Base-by-base conservation (phyloP, 1,140 invertebrate species). In the Drosophila parvula region DNA sequence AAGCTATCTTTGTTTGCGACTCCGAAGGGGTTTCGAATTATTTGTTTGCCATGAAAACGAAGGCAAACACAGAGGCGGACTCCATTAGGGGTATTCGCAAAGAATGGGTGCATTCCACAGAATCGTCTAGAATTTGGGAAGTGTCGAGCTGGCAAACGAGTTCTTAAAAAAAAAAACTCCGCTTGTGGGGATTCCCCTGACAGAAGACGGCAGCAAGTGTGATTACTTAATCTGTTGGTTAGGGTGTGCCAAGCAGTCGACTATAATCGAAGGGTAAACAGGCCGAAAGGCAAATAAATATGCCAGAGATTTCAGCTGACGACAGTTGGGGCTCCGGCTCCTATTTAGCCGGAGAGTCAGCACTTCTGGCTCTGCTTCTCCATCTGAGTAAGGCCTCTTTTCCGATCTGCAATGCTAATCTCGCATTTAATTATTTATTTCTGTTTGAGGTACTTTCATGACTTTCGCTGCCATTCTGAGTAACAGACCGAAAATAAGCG, bases 41-140 rank as follows among this genome's bases (percentile, higher is more conserved):
- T 78, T 77, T 78, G 41, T 55, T 78, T 63, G 74, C 51, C 75
- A 78, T 63, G 51, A 78, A 77, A 77, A 69, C 50, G 45, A 40
- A 69, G 56, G 64, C 74, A 77, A 78, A 77, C 75, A 62, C 75
- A 62, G 12, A 53, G 44, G 45, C 74, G 44, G 22, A 22, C 22
- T 22, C 22, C 22, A 22, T 22, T 22, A 22, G 22, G 22, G 22
- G 27, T 47, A 67, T 41, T n/a, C n/a, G 1, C 30, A 36, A 67
- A 59, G 59, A 71, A 36, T 30, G 48, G 30, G 28, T 50, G 53
- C 22, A 59, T 71, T 58, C 43, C 53, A 22, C 3, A 22, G 22
- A 62, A 67, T 6, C 7, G 9, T 10, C 12, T 11, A 40, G 44
- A 5, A 16, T 34, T 30, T 59, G 8, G 34, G 36, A 58, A 58